phyloP scores from a whole-genome alignment of 2,888 invertebrate genomes.

The Cryptus armator region DNA sequence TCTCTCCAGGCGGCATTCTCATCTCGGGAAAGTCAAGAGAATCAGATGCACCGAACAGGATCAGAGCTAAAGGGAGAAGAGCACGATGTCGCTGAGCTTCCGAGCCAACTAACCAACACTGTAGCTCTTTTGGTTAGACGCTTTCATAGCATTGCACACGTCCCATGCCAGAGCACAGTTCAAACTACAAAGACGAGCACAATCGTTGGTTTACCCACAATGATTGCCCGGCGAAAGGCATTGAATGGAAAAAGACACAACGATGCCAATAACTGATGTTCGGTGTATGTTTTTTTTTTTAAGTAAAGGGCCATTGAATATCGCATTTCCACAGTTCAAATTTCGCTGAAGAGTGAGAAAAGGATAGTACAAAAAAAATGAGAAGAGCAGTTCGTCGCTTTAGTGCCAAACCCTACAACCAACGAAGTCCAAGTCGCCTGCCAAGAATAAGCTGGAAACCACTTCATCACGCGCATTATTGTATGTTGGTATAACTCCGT shows the following conservation, averaged over 20 bases:
- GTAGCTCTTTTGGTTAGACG: constrained; percentile 27
- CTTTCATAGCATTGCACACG: constrained; percentile 3
- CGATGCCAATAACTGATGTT: constrained; percentile 34
- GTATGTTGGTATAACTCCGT: constrained; percentile 75
- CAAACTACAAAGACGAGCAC: not conserved
- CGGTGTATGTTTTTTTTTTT: constrained; percentile 68
- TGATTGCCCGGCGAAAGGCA: constrained; percentile 1
- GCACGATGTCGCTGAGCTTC: constrained; percentile 46
- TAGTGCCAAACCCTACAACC: constrained; percentile 60
- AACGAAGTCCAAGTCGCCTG: constrained; percentile 71
- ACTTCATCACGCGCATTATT: constrained; percentile 83
- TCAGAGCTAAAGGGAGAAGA: constrained; percentile 29
- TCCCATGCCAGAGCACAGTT: constrained; percentile 14
- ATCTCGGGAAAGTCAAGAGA: constrained; percentile 33
- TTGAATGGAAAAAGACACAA: not conserved
- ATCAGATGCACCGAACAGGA: constrained; percentile 40
- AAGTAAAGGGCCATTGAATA: constrained; percentile 10
- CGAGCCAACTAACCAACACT: constrained; percentile 57
- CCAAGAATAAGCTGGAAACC: constrained; percentile 82
- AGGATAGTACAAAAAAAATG: not conserved
- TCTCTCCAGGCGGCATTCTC: constrained; percentile 21
- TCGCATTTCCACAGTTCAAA: not conserved
- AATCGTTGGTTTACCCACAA: not conserved
- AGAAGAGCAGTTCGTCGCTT: constrained; percentile 51
- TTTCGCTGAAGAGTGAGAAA: constrained; percentile 32